Conservation (phyloP, 2,888 invertebrate species). For the Tanytarsus gracilentus region DNA sequence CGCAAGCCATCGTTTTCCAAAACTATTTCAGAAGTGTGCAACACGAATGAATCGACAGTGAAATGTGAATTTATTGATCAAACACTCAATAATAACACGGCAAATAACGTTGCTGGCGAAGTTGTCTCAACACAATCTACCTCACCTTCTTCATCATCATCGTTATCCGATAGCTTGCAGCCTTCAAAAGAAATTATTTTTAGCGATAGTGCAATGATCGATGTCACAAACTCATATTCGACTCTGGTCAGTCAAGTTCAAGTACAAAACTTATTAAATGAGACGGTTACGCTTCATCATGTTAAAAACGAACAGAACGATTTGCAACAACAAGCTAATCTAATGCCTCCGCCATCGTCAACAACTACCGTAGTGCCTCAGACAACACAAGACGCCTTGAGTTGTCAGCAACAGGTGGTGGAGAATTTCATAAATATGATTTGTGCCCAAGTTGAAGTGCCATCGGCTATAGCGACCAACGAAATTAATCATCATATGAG, state of each 20-base stretch:
- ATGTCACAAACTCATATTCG: not conserved
- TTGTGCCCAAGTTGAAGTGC: constrained; percentile 1
- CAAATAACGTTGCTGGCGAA: no score
- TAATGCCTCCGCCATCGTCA: not conserved
- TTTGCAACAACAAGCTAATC: no score
- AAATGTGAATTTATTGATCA: constrained; percentile 21
- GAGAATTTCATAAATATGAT: constrained; percentile 25
- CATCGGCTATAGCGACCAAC: not conserved
- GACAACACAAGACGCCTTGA: not conserved
- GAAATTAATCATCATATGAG: constrained; percentile 36
- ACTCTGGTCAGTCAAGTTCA: not conserved
- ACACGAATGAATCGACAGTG: not conserved
- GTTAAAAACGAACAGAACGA: not conserved
- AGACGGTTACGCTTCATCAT: not conserved
- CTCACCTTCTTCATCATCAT: not conserved
- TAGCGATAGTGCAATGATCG: not conserved
- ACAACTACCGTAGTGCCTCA: not conserved
- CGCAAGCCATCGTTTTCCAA: constrained; percentile 8
- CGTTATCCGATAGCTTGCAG: no score
- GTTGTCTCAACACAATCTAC: not conserved
- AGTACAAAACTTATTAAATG: constrained; percentile 11
- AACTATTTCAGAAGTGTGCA: not conserved
- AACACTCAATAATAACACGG: not conserved
- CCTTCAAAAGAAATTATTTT: constrained; percentile 6
- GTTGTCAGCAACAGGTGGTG: constrained; percentile 17